Evolutionary conservation across 2,797 vertebrate genomes (phyloP).

Genomic region (Acanthis flammea): DNA sequence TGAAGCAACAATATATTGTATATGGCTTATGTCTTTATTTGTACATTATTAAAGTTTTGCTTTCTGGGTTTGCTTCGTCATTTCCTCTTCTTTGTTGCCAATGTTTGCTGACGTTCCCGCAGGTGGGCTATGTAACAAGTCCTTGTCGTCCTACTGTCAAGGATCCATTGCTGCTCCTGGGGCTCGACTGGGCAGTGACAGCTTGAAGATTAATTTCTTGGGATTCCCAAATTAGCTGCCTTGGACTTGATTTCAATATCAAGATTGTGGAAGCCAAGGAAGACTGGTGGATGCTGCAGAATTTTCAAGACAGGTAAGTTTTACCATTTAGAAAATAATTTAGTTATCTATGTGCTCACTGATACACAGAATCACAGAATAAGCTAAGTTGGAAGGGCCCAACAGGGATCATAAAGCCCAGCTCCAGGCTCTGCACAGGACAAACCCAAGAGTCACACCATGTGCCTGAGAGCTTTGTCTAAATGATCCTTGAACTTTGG

Average conservation of each 20-base stretch:
- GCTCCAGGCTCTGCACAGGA: background rate
- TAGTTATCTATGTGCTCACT: background rate
- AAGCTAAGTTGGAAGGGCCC: background rate
- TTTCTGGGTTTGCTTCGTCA: background rate
- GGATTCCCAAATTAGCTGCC: background rate
- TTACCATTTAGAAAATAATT: background rate
- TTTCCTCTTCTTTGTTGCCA: background rate
- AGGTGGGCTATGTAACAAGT: background rate
- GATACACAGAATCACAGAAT: background rate
- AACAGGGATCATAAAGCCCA: background rate
- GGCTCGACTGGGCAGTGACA: background rate
- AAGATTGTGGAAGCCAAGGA: background rate
- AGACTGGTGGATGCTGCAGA: background rate
- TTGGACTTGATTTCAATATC: background rate
- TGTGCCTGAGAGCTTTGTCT: background rate
- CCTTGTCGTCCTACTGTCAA: background rate
- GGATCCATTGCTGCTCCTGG: background rate
- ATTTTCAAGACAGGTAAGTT: background rate
- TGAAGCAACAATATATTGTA: background rate
- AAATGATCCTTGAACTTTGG: background rate
- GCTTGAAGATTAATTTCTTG: background rate
- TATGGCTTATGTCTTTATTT: background rate
- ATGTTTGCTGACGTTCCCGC: fast-evolving
- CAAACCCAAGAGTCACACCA: too few species aligned
- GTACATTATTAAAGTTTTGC: background rate